Base-by-base conservation (phyloP, 1,140 invertebrate species). In the Drosophila kurseongensis region DNA sequence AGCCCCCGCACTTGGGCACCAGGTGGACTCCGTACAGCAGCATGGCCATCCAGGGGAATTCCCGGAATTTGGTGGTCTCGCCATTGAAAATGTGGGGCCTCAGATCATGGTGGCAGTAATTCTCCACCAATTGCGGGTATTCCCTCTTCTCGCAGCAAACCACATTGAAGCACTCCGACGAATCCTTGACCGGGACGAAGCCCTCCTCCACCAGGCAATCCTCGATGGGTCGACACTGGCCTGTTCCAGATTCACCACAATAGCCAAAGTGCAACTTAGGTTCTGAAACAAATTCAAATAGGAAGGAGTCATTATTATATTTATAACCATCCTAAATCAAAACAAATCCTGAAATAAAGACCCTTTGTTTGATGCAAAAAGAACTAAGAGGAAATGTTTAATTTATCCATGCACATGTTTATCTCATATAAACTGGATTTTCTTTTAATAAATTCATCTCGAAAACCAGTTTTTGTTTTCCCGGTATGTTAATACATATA, bases 1-100 rank as follows among this genome's bases (percentile, higher is more conserved):
- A 62, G 1, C 81, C 76, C 0, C 76, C 81, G 44, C 81, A 84
- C 8, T 61, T 16, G n/a, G 56, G 59, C 3, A 8, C 29, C n/a
- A 54, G 73, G 10, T 59, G 40, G 12, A 68, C 61, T 60, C 81
- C 80, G 35, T 66, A 69, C 23, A 56, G 57, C 32, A 84, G 27
- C 63, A 73, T 14, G 14, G 76, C 80, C 80, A 80, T 80, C 81
- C 81, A 84, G 10, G 80, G 80, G 27, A 61, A 84, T 6, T 84
- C 81, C 6, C 13, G 32, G 6, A 77, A 57, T 29, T 42, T 5
- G 1, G 80, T 44, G 8, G 35, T 1, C n/a, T 41, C 35, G 10
- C 81, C 81, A 6, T 16, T 23, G 41, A 59, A 13, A 45, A 84
- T 76, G 7, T 71, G 79, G n/a, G 61, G 35, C 0, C 4, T n/a